Evolutionary conservation across 1,140 invertebrate genomes (phyloP).

Genomic region (Sitophilus oryzae): DNA sequence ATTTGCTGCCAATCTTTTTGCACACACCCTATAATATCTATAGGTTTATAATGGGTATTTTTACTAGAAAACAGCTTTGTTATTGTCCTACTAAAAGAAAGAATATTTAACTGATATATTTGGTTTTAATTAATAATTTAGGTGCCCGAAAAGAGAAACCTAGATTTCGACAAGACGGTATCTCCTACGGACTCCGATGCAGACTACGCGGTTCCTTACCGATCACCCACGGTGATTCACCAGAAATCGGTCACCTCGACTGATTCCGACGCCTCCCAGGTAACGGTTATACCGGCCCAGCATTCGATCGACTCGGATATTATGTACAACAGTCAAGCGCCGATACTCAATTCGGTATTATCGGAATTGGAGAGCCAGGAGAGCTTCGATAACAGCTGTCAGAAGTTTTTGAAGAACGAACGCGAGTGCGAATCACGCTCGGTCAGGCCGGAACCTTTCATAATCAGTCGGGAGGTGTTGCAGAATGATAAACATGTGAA

Average conservation of each 20-base stretch:
- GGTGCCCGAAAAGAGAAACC: slow-evolving; percentile 20
- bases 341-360: slow-evolving; percentile 32
- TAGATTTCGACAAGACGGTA: slow-evolving; percentile 26
- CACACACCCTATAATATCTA: too few species aligned
- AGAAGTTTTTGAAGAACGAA: slow-evolving; percentile 13
- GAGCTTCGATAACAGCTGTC: slow-evolving; percentile 30
- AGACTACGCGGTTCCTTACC: slow-evolving; percentile 28
- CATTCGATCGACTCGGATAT: slow-evolving; percentile 41
- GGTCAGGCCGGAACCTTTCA: slow-evolving; percentile 30
- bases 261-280: slow-evolving; percentile 35
- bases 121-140: background rate
- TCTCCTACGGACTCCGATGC: slow-evolving; percentile 34
- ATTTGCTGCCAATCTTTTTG: too few species aligned
- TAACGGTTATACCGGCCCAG: slow-evolving; percentile 32
- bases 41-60: too few species aligned
- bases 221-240: slow-evolving; percentile 26
- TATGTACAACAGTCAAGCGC: slow-evolving; percentile 35
- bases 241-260: slow-evolving; percentile 36
- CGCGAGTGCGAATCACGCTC: slow-evolving; percentile 5
- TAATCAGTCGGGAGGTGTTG: slow-evolving; percentile 28
- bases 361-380: slow-evolving; percentile 41
- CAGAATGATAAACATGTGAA: slow-evolving; percentile 19
- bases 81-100: background rate
- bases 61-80: too few species aligned
- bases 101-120: background rate